A percentile compares a stretch with the other conserved stretches of the same genome.
Evolutionary conservation across 2,797 vertebrate genomes (phyloP).

Genomic region (Pipistrellus kuhlii): DNA sequence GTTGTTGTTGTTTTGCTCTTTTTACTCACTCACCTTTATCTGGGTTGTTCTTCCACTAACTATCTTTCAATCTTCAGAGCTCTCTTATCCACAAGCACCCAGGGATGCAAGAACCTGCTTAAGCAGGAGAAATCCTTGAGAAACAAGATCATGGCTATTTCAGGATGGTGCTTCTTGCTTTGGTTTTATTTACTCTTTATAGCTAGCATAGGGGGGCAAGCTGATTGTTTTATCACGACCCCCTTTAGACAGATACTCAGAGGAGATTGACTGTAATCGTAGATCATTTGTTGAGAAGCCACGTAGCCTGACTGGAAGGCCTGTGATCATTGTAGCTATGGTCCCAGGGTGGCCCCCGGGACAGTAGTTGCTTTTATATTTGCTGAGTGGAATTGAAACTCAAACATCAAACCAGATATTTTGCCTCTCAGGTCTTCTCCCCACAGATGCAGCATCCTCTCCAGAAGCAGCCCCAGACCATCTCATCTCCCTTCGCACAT

Average conservation of each 20-base stretch:
- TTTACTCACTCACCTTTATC: not conserved
- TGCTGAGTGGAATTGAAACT: not conserved
- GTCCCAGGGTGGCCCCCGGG: not conserved
- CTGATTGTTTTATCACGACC: not conserved
- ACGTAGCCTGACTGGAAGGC: accelerated
- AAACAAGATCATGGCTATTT: not conserved
- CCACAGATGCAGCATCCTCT: not conserved
- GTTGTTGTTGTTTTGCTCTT: not conserved
- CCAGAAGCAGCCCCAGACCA: accelerated
- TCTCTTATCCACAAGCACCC: not conserved
- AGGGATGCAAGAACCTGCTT: not conserved
- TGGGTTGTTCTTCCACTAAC: not conserved
- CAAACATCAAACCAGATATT: not conserved
- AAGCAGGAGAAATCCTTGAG: conserved; percentile 1
- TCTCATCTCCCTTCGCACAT: not conserved
- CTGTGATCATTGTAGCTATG: accelerated
- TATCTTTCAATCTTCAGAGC: not conserved
- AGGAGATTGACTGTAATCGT: not conserved
- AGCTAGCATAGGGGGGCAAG: not conserved
- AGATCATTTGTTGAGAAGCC: not conserved
- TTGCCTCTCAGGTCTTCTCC: not conserved
- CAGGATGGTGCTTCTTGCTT: not conserved
- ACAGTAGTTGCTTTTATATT: not conserved
- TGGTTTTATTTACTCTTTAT: not conserved
- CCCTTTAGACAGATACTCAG: not conserved